phyloP scores from a whole-genome alignment of 2,888 invertebrate species.

The Drosophila acutilabella region DNA sequence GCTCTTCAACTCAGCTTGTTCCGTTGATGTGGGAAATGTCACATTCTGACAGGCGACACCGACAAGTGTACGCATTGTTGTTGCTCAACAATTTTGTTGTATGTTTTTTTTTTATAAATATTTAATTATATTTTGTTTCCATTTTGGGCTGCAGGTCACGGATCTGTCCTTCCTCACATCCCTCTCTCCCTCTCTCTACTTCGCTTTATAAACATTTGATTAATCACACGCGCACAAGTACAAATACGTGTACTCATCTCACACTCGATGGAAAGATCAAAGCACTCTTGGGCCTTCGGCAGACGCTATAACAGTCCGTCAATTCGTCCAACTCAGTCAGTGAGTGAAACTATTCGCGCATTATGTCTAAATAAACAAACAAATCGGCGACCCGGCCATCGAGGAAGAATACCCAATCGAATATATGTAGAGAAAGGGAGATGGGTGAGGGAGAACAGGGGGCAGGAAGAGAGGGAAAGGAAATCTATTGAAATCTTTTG shows the following conservation, averaged over 20 bases:
- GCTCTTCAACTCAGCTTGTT: conserved; percentile 40
- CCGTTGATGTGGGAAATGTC: conserved; percentile 83
- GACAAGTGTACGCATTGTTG: conserved; percentile 74
- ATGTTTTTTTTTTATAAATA: conserved; percentile 66
- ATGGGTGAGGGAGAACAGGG: not conserved
- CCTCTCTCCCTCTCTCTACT: conserved; percentile 3
- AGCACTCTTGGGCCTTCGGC: conserved; percentile 49
- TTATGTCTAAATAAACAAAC: conserved; percentile 79
- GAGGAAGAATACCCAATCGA: conserved; percentile 33
- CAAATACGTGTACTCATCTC: conserved; percentile 40
- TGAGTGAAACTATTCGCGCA: conserved; percentile 79
- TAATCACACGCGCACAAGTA: conserved; percentile 62
- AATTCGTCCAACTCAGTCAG: conserved; percentile 58
- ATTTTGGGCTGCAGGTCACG: conserved; percentile 47
- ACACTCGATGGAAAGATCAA: conserved; percentile 70
- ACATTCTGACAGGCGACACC: conserved; percentile 78
- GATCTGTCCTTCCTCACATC: not conserved
- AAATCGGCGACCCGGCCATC: conserved; percentile 37
- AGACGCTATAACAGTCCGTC: conserved; percentile 51
- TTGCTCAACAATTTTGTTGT: conserved; percentile 55
- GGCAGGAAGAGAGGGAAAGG: conserved; percentile 21
- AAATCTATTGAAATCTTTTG: conserved; percentile 53
- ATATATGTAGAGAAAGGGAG: not conserved
- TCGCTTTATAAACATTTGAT: conserved; percentile 69
- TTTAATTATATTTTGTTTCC: conserved; percentile 78